Evolutionary conservation across 2,888 invertebrate genomes (phyloP), one percentile per base, ranked within the genome.

Genomic region (Incurvaria masculella): DNA sequence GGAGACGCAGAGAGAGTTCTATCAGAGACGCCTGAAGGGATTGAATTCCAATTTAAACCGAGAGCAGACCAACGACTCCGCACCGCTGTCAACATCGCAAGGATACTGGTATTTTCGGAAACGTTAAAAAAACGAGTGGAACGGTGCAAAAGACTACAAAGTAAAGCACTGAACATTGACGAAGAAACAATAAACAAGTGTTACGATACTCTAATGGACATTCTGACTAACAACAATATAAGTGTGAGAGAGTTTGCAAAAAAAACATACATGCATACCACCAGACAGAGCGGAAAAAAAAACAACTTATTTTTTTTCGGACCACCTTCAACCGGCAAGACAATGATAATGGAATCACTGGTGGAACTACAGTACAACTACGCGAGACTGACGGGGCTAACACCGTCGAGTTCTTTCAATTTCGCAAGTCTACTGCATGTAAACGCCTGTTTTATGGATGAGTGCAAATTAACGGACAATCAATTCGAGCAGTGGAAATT

Each of bases 341-440:
- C 60, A 1, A 58, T 59, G 57, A 48, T 61, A 0, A 61, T 59
- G 58, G 48, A 56, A 17, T 48, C 44, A 5, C n/a, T 59, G 10
- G 53, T 55, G 4, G 21, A 45, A 38, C 18, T 20, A 14, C 43
- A 43, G 6, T 43, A 21, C 16, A 43, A 43, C 21, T 43, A 14
- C 14, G 33, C 8, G 1, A 11, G 50, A 41, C n/a, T 50, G 18
- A 52, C 50, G 1, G 52, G 52, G 16, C 26, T 52, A 14, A 17
- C 14, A 6, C 42, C 48, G n/a, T 21, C 21, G 14, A 40, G 40
- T 1, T 19, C 21, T 14, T 52, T 52, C 42, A 52, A 52, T 17
- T 50, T 52, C 20, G 14, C 43, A 2, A 41, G 27, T 14, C 33
- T 52, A 2, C 2, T 41, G 2, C 46, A 52, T 44, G 41, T 33